phyloP scores from a whole-genome alignment of 1,140 invertebrate genomes.

The Drosophila setifemur region DNA sequence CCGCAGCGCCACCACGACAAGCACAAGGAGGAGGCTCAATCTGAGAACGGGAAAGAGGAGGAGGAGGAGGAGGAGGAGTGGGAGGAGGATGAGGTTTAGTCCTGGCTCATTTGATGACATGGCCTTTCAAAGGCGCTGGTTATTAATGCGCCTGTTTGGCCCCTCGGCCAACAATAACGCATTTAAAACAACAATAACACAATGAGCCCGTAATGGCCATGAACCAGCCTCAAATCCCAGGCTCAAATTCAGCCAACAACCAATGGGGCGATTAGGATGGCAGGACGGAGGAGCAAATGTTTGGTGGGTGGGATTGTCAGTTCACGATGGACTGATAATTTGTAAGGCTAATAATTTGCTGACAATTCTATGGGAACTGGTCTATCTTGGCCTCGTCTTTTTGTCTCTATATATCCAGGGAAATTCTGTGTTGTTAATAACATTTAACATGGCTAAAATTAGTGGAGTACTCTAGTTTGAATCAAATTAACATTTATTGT shows the following conservation, averaged over 20 bases:
- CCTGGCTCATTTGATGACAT: constrained; percentile 74
- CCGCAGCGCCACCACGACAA: constrained; percentile 34
- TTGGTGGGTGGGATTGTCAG: constrained; percentile 12
- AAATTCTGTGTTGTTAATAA: no score
- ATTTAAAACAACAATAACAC: constrained; percentile 73
- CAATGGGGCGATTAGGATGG: constrained; percentile 65
- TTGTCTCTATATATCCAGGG: no score
- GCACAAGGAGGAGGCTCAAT: not conserved
- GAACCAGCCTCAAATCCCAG: constrained; percentile 38
- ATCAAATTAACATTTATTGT: no score
- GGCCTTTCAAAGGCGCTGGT: constrained; percentile 71
- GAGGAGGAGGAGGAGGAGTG: not conserved
- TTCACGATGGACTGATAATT: constrained; percentile 4
- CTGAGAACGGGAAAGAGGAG: not conserved
- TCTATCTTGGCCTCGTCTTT: no score
- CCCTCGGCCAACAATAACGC: constrained; percentile 67
- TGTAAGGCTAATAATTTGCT: not conserved
- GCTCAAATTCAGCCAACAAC: constrained; percentile 24
- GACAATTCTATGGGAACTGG: not conserved
- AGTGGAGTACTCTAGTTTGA: no score
- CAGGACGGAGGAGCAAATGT: constrained; percentile 32
- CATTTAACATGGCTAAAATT: no score
- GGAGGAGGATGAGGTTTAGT: constrained; percentile 21
- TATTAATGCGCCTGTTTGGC: constrained; percentile 70
- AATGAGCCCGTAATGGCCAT: constrained; percentile 57